These are phyloP conservation scores for Dryoscopus gambensis DNA, from an alignment of 2,113 vertebrate genomes.

Conservation along the genomic window DNA sequence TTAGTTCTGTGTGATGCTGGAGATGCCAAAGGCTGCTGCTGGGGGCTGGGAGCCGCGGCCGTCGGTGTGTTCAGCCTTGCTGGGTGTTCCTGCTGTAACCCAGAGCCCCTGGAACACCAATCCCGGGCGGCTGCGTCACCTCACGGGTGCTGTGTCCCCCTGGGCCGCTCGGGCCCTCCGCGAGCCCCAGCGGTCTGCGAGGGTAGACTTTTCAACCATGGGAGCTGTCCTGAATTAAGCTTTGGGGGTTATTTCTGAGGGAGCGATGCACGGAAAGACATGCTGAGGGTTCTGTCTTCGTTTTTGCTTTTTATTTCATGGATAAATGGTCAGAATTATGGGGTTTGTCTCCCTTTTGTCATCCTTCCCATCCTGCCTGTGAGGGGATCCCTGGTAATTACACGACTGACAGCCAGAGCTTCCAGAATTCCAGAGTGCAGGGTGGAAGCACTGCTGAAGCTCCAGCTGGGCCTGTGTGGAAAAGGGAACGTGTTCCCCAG, in stretches of 20 bases:
- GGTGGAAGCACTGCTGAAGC: fast-evolving
- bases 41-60: background rate
- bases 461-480: background rate
- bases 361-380: background rate
- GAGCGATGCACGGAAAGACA: fast-evolving
- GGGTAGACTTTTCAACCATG: fast-evolving
- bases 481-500: fast-evolving
- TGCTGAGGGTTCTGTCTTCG: background rate
- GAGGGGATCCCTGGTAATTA: background rate
- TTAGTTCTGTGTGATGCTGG: background rate
- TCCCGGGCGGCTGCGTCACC: background rate
- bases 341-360: background rate
- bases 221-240: background rate
- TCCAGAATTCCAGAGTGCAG: background rate
- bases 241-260: background rate
- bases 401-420: background rate
- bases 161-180: background rate
- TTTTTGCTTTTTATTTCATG: background rate
- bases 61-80: background rate
- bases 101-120: background rate
- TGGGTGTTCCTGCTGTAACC: background rate
- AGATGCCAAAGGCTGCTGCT: background rate
- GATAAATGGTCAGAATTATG: background rate
- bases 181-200: background rate
- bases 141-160: background rate